Evolutionary conservation across 1,140 invertebrate genomes (phyloP), one percentile per base, ranked within the genome.

Genomic region (Aphis gossypii): DNA sequence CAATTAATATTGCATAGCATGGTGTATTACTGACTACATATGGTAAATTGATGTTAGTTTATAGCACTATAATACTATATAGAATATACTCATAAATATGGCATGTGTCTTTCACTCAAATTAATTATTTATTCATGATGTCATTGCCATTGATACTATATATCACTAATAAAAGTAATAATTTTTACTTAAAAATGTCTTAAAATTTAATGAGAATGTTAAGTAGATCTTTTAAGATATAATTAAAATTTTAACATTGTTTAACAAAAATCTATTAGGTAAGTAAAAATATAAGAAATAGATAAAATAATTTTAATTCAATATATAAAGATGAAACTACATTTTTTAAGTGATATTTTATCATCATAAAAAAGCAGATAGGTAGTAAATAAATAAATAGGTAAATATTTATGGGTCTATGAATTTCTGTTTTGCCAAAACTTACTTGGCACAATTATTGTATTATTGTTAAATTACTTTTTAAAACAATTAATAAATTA

Each of bases 1-100:
- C 46, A 92, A 92, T 92, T 92, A 92, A 92, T 92, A 83, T 51
- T 92, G 44, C n/a, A 83, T 11, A 83, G 68, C 20, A 92, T 83
- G 25, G 56, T 82, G 23, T 83, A 44, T 83, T 51, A 38, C 41
- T 76, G n/a, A 60, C 38, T 83, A 82, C 54, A 44, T 41, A 60
- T 90, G 38, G 56, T 90, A 90, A 90, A 90, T 90, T 90, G 38
- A 44, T 90, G 35, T 89, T 89, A 54, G 30, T 89, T 46, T 68
- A 30, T 60, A 90, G 1, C 20, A 56, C 23, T 51, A 51, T 51
- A 51, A 51, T 51, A 56, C n/a, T 48, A 90, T 60, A 90, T 41
- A 90, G 38, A 90, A 90, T 90, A 44, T n/a, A 60, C 51, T 89
- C n/a, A 60, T 90, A 54, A 60, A 60, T 90, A 88, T n/a, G 48